Base-by-base conservation (phyloP, 1,140 invertebrate species). In the Pseudachorutes palmiensis region DNA sequence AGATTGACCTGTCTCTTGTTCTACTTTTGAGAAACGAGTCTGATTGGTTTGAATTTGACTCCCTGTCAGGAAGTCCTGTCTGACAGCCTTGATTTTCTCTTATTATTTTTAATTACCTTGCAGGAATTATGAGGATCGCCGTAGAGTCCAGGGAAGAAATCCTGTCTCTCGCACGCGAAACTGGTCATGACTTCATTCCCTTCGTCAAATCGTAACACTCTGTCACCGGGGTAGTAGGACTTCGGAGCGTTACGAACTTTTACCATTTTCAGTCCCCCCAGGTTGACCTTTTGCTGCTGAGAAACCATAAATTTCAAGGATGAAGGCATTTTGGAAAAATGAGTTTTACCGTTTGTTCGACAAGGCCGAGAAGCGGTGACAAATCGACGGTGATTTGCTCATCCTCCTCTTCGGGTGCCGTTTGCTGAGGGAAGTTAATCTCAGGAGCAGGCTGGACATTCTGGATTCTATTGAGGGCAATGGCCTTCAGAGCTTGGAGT, bases 71-170 rank as follows among this genome's bases (percentile, higher is more conserved):
- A n/a, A n/a, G n/a, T n/a, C n/a, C n/a, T n/a, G n/a, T n/a, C n/a
- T n/a, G n/a, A n/a, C n/a, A n/a, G n/a, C n/a, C n/a, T n/a, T n/a
- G n/a, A n/a, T n/a, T n/a, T n/a, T n/a, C n/a, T 41, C 36, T 19
- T 41, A 41, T 19, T 41, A 32, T 32, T 30, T 36, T 61, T 61
- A 76, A 81, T 82, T 78, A 93, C 91, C 90, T 93, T 93, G 78
- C 92, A 94, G 36, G 90, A 89, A n/a, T 94, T 82, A 79, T 88
- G 89, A 71, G 90, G 88, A 74, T 94, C 91, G 0, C 89, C 91
- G 71, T 94, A 94, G 0, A 94, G 79, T 61, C 92, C 91, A 3
- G 90, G 90, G 73, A 92, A 92, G 76, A 91, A 90, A 75, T 92
- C 91, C 72, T 92, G 90, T 72, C 92, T 88, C 0, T 88, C 89